Percentiles rank a stretch among this genome's conserved stretches.
phyloP scores from a whole-genome alignment of 2,113 vertebrate genomes.

The Glaucomys volans region DNA sequence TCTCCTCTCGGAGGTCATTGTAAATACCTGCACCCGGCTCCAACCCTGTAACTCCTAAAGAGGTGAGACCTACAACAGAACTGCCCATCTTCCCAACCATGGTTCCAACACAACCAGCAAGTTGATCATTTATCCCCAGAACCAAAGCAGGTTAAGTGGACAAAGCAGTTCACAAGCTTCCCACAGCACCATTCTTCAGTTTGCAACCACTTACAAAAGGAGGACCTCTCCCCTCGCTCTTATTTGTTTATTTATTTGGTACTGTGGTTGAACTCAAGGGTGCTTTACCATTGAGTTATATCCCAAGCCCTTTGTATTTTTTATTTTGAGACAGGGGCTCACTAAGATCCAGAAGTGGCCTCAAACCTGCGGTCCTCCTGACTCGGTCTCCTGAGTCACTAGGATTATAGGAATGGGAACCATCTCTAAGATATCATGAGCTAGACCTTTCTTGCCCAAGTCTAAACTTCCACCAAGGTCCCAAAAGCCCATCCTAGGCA shows the following conservation, averaged over 20 bases:
- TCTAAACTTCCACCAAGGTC: neutral
- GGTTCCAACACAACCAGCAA: neutral
- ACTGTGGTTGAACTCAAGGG: too few species aligned
- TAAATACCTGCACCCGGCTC: rapidly evolving
- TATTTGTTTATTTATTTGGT: too few species aligned
- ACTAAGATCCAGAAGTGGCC: too few species aligned
- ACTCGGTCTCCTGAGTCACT: too few species aligned
- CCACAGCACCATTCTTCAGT: rapidly evolving
- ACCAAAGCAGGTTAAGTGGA: rapidly evolving
- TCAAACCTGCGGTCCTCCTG: too few species aligned
- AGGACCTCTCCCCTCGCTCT: neutral
- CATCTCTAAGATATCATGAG: rapidly evolving
- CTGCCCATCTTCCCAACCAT: neutral
- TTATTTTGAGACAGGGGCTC: too few species aligned
- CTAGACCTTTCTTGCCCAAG: neutral
- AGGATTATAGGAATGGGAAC: too few species aligned
- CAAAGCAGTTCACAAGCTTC: rapidly evolving
- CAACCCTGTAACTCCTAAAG: neutral
- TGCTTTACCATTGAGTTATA: too few species aligned
- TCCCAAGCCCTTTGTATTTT: too few species aligned
- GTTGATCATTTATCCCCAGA: rapidly evolving
- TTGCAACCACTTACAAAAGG: neutral
- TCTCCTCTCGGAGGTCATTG: rapidly evolving
- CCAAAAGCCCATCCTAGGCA: rapidly evolving
- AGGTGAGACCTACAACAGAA: too few species aligned